Evolutionary conservation across 2,888 invertebrate genomes (phyloP), one percentile per base, ranked within the genome.

Genomic region (Antheraea yamamai): DNA sequence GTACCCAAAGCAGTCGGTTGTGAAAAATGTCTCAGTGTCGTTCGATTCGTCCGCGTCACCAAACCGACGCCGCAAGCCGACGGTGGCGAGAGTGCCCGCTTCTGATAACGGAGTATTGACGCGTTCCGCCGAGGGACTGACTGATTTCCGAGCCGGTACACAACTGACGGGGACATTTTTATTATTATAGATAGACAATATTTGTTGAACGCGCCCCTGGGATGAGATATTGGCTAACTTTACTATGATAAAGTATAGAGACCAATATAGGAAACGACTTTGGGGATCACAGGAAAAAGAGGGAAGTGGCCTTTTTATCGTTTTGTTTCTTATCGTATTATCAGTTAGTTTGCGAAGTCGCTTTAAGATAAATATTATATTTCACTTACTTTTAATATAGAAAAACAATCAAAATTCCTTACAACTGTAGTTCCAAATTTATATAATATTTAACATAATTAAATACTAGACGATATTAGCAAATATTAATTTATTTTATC

Each of bases 61-160:
- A 39, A 73, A 77, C 82, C 83, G 84, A 78, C 77, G 75, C 61
- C 23, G 61, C n/a, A 7, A 20, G n/a, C 4, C 18, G 18, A n/a
- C 58, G 58, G 78, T 73, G 73, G 26, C 35, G 73, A 72, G 70
- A n/a, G 70, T 70, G 70, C n/a, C 64, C 70, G 20, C 14, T 20
- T 61, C 81, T 80, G 87, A 87, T 87, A 87, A 87, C 83, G 78
- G 81, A 78, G 82, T 87, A 87, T 87, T 87, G 87, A 87, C 87
- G 87, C 77, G 16, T 16, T 4, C 4, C 64, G 81, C 83, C 81
- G 83, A 58, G 71, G 81, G 82, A 79, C 80, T 85, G 87, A 87
- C 81, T 83, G 87, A 88, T 87, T 81, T 82, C 76, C 78, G 77
- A 77, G 79, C 76, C 79, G 78, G 75, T 20, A 74, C 72, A 77